Evolutionary conservation across 2,888 invertebrate genomes (phyloP).

Genomic region (Agonopterix heracliana): DNA sequence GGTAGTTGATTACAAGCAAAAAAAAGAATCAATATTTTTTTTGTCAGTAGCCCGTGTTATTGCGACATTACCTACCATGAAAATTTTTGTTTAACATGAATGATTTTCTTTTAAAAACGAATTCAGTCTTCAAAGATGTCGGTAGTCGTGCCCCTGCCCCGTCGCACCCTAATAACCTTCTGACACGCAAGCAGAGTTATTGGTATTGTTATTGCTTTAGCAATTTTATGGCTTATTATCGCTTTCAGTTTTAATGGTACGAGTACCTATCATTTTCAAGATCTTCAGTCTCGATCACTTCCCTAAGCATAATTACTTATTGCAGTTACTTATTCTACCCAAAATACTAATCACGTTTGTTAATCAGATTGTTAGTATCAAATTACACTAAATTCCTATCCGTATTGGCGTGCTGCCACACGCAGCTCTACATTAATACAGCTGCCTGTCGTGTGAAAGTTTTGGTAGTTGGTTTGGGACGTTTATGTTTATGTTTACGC

Average conservation of each 20-base stretch:
- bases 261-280: no score
- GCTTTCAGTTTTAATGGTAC: no score
- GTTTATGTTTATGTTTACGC: slow-evolving; percentile 49
- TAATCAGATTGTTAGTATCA: neutral
- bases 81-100: no score
- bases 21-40: neutral
- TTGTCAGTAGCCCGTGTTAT: neutral
- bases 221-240: neutral
- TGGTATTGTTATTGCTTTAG: neutral
- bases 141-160: neutral
- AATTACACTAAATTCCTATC: slow-evolving; percentile 9
- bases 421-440: slow-evolving; percentile 10
- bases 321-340: no score
- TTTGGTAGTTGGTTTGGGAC: slow-evolving; percentile 15
- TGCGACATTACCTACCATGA: no score
- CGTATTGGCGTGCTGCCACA: slow-evolving; percentile 28
- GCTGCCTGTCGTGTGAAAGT: slow-evolving; percentile 45
- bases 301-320: no score
- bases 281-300: no score
- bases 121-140: neutral
- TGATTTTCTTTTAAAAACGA: no score
- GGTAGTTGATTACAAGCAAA: slow-evolving; percentile 2
- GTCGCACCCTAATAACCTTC: slow-evolving; percentile 11
- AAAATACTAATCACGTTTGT: no score
- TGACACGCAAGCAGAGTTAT: slow-evolving; percentile 5